phyloP scores from a whole-genome alignment of 1,140 invertebrate genomes.

The Dendroctonus valens region DNA sequence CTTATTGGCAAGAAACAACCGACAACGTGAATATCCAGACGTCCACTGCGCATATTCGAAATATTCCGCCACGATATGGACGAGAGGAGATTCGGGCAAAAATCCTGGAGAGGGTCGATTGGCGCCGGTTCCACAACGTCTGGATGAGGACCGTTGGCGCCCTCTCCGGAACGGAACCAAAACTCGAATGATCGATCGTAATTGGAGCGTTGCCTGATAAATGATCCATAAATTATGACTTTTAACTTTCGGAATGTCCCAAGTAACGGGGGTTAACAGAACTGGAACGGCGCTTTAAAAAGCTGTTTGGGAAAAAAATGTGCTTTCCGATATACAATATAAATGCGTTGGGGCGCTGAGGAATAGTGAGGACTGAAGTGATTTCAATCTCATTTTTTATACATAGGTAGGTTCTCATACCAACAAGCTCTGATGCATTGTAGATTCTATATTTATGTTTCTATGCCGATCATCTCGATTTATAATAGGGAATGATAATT shows the following conservation, averaged over 20 bases:
- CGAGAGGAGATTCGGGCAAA: conserved; percentile 14
- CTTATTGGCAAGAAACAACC: conserved; percentile 47
- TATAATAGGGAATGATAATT: too few species aligned
- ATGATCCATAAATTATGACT: conserved; percentile 44
- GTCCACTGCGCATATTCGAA: conserved; percentile 42
- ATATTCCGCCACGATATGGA: conserved; percentile 8
- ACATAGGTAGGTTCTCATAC: too few species aligned
- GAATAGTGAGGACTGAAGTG: too few species aligned
- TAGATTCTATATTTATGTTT: too few species aligned
- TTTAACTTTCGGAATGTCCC: conserved; percentile 9
- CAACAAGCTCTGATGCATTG: too few species aligned
- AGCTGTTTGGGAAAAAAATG: too few species aligned
- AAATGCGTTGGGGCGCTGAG: too few species aligned
- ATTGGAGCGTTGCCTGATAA: conserved; percentile 42
- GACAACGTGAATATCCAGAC: conserved; percentile 46
- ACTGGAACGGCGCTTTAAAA: too few species aligned
- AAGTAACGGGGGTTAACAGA: too few species aligned
- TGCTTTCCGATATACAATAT: too few species aligned
- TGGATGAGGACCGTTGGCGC: conserved; percentile 12
- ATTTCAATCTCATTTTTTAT: too few species aligned
- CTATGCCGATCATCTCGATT: too few species aligned
- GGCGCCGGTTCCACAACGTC: conserved; percentile 15
- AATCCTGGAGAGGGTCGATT: conserved; percentile 25
- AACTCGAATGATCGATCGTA: conserved; percentile 12
- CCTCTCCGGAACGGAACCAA: conserved; percentile 3